phyloP scores from a whole-genome alignment of 2,113 vertebrate species.

The Brachypteracias leptosomus region DNA sequence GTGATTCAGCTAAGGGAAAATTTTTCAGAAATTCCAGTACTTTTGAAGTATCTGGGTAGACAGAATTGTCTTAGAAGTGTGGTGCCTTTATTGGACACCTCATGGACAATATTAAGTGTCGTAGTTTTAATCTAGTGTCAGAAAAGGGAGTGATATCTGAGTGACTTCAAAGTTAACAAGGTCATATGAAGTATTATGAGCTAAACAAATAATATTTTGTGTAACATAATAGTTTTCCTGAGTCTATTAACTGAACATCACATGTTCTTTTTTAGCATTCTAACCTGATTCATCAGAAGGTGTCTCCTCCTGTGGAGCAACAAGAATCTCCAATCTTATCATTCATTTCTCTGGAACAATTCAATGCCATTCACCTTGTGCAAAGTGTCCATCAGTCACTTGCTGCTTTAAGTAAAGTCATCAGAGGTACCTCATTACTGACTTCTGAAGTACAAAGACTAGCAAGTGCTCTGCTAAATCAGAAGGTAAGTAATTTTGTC shows the following conservation, averaged over 20 bases:
- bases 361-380: conserved; percentile 88
- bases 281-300: conserved; percentile 92
- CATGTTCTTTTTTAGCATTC: conserved; percentile 80
- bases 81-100: neutral
- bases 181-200: neutral
- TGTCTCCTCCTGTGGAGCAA: conserved; percentile 83
- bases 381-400: conserved; percentile 94
- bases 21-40: neutral
- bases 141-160: neutral
- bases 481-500: conserved; percentile 82
- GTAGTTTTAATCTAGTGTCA: neutral
- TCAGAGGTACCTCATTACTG: conserved; percentile 89
- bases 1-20: neutral
- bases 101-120: neutral
- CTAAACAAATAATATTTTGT: neutral
- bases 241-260: neutral
- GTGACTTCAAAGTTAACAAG: neutral
- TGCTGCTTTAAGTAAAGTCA: conserved; percentile 94
- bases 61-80: neutral
- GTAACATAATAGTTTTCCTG: neutral
- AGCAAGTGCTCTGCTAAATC: conserved; percentile 89
- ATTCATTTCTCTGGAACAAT: conserved; percentile 90
- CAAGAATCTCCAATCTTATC: conserved; percentile 87
- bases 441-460: conserved; percentile 89
- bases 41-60: neutral